These are phyloP conservation scores for Kryptolebias marmoratus DNA, from an alignment of 2,113 vertebrate genomes.

Conservation along the genomic window DNA sequence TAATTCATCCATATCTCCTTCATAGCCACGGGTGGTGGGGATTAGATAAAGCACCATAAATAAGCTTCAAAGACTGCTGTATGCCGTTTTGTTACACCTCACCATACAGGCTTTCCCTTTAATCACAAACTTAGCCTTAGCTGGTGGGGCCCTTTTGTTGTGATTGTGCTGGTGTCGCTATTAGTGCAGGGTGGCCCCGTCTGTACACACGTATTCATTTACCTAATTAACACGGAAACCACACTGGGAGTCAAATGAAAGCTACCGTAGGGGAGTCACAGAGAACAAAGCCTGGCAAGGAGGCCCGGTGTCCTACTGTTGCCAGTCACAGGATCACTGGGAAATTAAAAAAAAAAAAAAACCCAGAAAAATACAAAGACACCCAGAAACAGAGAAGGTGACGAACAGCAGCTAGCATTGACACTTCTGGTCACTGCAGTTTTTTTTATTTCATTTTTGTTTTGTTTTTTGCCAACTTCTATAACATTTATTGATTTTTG, in stretches of 20 bases:
- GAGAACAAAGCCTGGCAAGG: conserved; percentile 76
- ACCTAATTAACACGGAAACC: conserved; percentile 81
- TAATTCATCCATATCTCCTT: conserved; percentile 79
- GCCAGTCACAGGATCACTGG: conserved; percentile 35
- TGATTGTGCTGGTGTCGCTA: conserved; percentile 67
- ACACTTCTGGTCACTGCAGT: neutral
- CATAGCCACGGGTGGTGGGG: conserved; percentile 77
- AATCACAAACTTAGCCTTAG: conserved; percentile 77
- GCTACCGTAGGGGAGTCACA: conserved; percentile 70
- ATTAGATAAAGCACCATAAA: conserved; percentile 80
- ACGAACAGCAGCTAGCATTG: neutral
- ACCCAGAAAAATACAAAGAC: conserved; percentile 7
- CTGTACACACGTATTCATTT: conserved; percentile 76
- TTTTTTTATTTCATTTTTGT: neutral
- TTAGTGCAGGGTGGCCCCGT: conserved; percentile 65
- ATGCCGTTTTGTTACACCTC: conserved; percentile 74
- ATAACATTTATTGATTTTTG: neutral
- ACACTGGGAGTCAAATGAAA: conserved; percentile 80
- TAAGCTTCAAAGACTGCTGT: conserved; percentile 78
- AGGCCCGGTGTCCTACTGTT: conserved; percentile 56
- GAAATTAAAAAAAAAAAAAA: conserved; percentile 14
- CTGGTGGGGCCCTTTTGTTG: conserved; percentile 76
- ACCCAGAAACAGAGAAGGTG: conserved; percentile 32
- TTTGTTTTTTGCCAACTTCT: neutral
- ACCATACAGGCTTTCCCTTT: conserved; percentile 75